phyloP scores from a whole-genome alignment of 2,888 invertebrate species.

The Lapara coniferarum region DNA sequence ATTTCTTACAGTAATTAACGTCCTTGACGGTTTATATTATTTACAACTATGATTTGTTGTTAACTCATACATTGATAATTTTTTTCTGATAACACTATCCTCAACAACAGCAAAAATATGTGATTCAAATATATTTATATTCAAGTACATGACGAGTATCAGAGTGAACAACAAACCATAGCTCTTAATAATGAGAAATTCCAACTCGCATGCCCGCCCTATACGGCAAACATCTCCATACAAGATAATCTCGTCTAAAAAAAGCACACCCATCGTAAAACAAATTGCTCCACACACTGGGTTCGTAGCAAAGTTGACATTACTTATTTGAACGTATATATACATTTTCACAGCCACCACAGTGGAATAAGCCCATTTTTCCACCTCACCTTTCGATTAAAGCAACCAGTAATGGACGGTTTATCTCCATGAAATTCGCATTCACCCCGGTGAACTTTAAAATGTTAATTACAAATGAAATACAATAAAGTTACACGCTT shows the following conservation, averaged over 20 bases:
- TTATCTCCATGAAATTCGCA: conserved; percentile 5
- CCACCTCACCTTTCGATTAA: conserved; percentile 2
- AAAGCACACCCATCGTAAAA: neutral
- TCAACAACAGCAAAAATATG: too few relatives aligned
- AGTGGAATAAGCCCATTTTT: neutral
- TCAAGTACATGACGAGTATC: neutral
- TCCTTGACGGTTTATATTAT: too few relatives aligned
- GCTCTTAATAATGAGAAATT: neutral
- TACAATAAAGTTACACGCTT: conserved; percentile 16
- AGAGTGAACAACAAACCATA: neutral
- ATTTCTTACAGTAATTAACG: too few relatives aligned
- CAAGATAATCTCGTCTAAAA: conserved; percentile 13
- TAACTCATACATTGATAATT: too few relatives aligned
- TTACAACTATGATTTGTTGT: too few relatives aligned
- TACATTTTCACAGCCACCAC: neutral
- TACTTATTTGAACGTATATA: conserved; percentile 1
- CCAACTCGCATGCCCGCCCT: neutral
- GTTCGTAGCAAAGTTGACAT: neutral
- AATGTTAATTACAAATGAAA: conserved; percentile 13
- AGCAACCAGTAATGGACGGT: neutral
- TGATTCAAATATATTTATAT: too few relatives aligned
- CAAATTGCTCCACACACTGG: conserved; percentile 1
- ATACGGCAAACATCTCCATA: neutral
- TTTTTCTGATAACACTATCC: too few relatives aligned
- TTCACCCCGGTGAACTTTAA: conserved; percentile 18